A percentile compares a stretch with the other conserved stretches of the same genome.
These are phyloP conservation scores for Caracal caracal DNA, from an alignment of 2,113 vertebrate genomes.

Conservation along the genomic window DNA sequence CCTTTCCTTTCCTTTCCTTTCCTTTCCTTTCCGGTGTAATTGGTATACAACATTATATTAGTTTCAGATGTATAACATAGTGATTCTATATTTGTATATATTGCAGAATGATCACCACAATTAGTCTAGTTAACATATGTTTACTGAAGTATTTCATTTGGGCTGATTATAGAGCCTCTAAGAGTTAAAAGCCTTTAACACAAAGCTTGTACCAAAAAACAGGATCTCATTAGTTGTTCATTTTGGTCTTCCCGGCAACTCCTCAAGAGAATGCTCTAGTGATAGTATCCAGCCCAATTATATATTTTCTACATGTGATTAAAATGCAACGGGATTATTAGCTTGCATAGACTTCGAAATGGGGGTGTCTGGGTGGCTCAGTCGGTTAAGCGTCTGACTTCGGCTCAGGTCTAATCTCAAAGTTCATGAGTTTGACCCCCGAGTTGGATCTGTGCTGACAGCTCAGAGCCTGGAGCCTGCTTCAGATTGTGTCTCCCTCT, in stretches of 20 bases:
- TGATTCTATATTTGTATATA: slow-evolving; percentile 13
- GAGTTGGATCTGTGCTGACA: too few relatives aligned
- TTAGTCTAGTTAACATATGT: not conserved
- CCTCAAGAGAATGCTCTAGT: not conserved
- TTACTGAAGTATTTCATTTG: slow-evolving; percentile 45
- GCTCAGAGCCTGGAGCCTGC: too few relatives aligned
- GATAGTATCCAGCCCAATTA: not conserved
- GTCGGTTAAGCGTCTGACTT: too few relatives aligned
- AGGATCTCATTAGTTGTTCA: slow-evolving; percentile 64
- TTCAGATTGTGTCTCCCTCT: too few relatives aligned
- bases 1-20: too few relatives aligned
- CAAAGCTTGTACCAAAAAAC: not conserved
- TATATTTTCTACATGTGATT: not conserved
- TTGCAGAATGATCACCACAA: not conserved
- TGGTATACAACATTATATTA: not conserved
- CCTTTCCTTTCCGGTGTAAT: not conserved
- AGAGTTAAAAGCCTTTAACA: slow-evolving; percentile 69
- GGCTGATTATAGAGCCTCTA: slow-evolving; percentile 63
- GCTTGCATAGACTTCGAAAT: not conserved
- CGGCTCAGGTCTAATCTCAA: too few relatives aligned
- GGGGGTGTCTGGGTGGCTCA: too few relatives aligned
- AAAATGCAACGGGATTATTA: slow-evolving; percentile 1
- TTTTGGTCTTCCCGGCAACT: not conserved
- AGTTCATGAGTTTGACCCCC: too few relatives aligned
- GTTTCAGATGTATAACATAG: not conserved